phyloP scores from a whole-genome alignment of 2,797 vertebrate genomes.

The Alfaro cultratus region DNA sequence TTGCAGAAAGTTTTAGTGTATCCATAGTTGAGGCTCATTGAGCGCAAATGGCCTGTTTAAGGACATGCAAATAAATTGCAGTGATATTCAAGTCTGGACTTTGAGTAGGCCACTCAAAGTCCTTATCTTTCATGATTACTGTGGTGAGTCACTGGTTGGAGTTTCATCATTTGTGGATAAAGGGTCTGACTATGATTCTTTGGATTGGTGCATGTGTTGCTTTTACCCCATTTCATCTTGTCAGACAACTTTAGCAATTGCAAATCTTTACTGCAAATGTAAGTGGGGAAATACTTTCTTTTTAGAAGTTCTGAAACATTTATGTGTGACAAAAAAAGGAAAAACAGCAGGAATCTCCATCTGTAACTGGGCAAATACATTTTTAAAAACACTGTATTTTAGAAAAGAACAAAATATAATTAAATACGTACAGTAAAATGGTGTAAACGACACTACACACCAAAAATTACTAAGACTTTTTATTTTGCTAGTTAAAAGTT shows the following conservation, averaged over 20 bases:
- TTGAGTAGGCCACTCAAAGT: too few relatives aligned
- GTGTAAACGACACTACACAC: slow-evolving; percentile 28
- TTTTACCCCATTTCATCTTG: not conserved
- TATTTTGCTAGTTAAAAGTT: slow-evolving; percentile 37
- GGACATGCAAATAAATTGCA: not conserved
- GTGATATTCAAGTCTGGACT: not conserved
- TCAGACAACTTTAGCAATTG: not conserved
- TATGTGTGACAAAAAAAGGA: not conserved
- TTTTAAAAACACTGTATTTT: not conserved
- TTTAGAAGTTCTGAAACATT: not conserved
- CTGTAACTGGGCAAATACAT: not conserved
- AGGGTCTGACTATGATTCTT: not conserved
- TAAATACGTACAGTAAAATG: slow-evolving; percentile 42
- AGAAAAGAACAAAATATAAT: slow-evolving; percentile 40
- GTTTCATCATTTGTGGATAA: too few relatives aligned
- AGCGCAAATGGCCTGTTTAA: not conserved
- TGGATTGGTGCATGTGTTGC: not conserved
- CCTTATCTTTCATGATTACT: not conserved
- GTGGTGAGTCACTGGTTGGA: not conserved
- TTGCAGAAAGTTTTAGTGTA: not conserved
- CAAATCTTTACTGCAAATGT: not conserved
- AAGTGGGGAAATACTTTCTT: not conserved
- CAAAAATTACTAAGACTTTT: slow-evolving; percentile 31
- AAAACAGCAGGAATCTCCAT: not conserved
- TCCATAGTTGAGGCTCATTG: not conserved